phyloP scores from a whole-genome alignment of 1,140 invertebrate genomes.

The Drosophila orena region DNA sequence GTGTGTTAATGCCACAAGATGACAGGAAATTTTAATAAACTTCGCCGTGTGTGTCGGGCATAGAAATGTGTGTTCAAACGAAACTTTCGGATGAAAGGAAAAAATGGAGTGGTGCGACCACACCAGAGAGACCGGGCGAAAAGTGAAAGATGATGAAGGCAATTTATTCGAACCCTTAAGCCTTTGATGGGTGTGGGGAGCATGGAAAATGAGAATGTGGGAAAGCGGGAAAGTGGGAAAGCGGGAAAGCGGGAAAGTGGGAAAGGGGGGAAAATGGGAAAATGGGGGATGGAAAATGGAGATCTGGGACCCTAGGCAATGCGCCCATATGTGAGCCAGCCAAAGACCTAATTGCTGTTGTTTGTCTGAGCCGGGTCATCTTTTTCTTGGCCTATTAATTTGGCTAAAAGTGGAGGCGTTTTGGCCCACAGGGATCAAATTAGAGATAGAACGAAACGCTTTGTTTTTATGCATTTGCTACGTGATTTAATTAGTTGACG shows the following conservation, averaged over 20 bases:
- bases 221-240: neutral
- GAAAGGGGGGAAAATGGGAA: too few species aligned
- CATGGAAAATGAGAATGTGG: neutral
- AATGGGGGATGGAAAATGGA: conserved; percentile 6
- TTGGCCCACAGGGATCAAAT: conserved; percentile 37
- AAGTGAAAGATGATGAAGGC: conserved; percentile 79
- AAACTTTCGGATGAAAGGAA: conserved; percentile 10
- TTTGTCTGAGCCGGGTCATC: conserved; percentile 22
- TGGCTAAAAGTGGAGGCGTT: conserved; percentile 61
- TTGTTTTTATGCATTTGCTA: conserved; percentile 77
- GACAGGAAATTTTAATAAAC: conserved; percentile 57
- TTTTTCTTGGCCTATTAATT: conserved; percentile 62
- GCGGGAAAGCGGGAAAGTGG: too few species aligned
- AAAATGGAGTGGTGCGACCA: conserved; percentile 1
- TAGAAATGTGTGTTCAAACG: conserved; percentile 57
- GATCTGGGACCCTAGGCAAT: conserved; percentile 4
- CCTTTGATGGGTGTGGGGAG: conserved; percentile 57
- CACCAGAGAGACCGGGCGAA: neutral
- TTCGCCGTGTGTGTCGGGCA: conserved; percentile 36
- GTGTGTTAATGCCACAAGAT: conserved; percentile 35
- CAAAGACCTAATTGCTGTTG: conserved; percentile 42
- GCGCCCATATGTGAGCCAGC: conserved; percentile 30
- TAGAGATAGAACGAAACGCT: conserved; percentile 47
- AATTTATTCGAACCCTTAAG: conserved; percentile 69
- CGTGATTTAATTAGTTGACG: conserved; percentile 79